Evolutionary conservation across 2,888 invertebrate species (phyloP), one percentile per base, ranked within the genome.

Genomic region (Meteorus colon): DNA sequence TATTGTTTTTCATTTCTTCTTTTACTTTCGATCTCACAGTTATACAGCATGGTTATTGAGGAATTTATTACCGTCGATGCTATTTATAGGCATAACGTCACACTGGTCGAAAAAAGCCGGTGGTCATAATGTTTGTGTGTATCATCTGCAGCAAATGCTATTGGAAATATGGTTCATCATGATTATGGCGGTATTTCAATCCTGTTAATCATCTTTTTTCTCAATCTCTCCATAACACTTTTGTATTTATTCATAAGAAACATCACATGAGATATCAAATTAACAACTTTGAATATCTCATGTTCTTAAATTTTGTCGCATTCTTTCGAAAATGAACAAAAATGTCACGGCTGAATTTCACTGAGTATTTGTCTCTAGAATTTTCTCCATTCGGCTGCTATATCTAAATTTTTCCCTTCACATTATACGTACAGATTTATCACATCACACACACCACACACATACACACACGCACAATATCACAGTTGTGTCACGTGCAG

Each of bases 21-120:
- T 45, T n/a, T 51, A 51, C 16, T 29, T 27, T 29, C 29, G 2
- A 41, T 12, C 12, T 41, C 12, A 12, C 41, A 8, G 27, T 68
- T 24, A 29, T 31, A 68, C n/a, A 31, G n/a, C 51, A 12, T 45
- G n/a, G n/a, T 55, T 14, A 37, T 66, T 24, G n/a, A 19, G 37
- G 37, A 41, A 66, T 66, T 66, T 73, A 66, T 73, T 65, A 66
- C 51, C 59, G 71, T 19, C n/a, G 19, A 34, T 66, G 81, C 80
- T 86, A 86, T 86, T 86, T 86, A 83, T 86, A 86, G 85, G 75
- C 77, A 78, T 83, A 83, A 81, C 82, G 84, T 86, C 85, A 86
- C 72, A 81, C 78, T 81, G 79, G 72, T 66, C 71, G 65, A 48
- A 48, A n/a, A 75, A 78, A 74, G 76, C 72, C 75, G 10, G 16